Evolutionary conservation across 2,113 vertebrate species (phyloP), one percentile per base, ranked within the genome.

Genomic region (Rana temporaria): DNA sequence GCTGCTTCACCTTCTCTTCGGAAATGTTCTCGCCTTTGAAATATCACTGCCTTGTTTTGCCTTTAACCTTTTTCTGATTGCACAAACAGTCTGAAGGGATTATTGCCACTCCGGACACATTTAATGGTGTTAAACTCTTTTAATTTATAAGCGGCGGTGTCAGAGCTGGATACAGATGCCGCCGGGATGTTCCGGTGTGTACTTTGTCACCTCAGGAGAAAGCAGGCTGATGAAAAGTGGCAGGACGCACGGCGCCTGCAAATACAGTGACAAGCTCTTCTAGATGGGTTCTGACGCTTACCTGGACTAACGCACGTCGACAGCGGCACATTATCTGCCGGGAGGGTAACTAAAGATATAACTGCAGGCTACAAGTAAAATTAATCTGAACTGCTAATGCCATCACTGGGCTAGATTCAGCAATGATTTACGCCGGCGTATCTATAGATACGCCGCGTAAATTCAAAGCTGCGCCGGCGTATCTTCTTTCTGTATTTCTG

Each of bases 31-130:
- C 38, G 32, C 16, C 48, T 72, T 57, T 73, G 53, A 55, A 22
- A 53, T 67, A 67, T 67, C 64, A 67, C 64, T 57, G 53, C 53
- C 53, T 48, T 57, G 70, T 70, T 69, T 68, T 80, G 65, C 56
- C 78, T 80, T 57, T 57, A 80, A 60, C 78, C 78, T 70, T 70
- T 48, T 60, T 70, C 55, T 38, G 65, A 80, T 69, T 60, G 65
- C 42, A 34, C 32, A 80, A 60, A 80, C 32, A 48, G 66, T 80
- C 52, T 80, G 32, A 70, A 48, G 66, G 78, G 55, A 80, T 80
- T 80, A 80, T 62, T 80, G 66, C 55, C 32, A 80, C 66, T 80
- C 62, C 57, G 70, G 67, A 80, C 78, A 48, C 65, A 80, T 80
- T 60, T 60, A 70, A 57, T 62, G 67, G 67, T 20, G 78, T 70